phyloP scores from a whole-genome alignment of 2,888 invertebrate species.

The Eristalinus sepulchralis region DNA sequence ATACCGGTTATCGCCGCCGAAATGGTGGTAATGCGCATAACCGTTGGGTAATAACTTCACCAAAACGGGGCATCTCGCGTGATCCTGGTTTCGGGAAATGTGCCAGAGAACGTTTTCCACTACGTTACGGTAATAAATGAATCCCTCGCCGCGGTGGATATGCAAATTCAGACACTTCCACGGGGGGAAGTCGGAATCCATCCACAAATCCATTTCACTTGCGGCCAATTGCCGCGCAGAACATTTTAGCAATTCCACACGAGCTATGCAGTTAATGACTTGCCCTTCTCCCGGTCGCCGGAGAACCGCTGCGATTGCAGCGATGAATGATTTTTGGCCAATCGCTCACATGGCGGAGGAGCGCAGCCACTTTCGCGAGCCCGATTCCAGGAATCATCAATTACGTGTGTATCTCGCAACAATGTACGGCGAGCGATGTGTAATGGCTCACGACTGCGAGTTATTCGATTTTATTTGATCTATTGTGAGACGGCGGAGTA shows the following conservation, averaged over 20 bases:
- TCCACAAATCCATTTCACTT: slow-evolving; percentile 55
- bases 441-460: slow-evolving; percentile 66
- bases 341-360: background rate
- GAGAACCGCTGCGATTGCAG: background rate
- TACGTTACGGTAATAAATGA: slow-evolving; percentile 55
- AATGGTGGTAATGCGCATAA: slow-evolving; percentile 66
- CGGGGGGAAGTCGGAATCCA: background rate
- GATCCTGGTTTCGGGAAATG: slow-evolving; percentile 18
- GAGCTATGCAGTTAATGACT: slow-evolving; percentile 39
- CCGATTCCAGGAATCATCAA: slow-evolving; percentile 66
- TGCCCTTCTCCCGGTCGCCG: background rate
- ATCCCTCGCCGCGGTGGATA: slow-evolving; percentile 13
- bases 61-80: slow-evolving; percentile 50
- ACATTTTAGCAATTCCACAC: slow-evolving; percentile 11
- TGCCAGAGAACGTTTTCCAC: slow-evolving; percentile 17
- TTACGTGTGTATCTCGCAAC: slow-evolving; percentile 63
- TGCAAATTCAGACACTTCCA: slow-evolving; percentile 56
- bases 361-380: slow-evolving; percentile 45
- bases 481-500: slow-evolving; percentile 45
- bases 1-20: slow-evolving; percentile 67
- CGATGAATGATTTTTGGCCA: slow-evolving; percentile 13
- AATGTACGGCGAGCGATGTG: slow-evolving; percentile 58
- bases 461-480: slow-evolving; percentile 69
- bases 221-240: slow-evolving; percentile 26
- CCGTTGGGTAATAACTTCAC: slow-evolving; percentile 61